Conservation (phyloP, 2,888 invertebrate genomes). For the Hedychridium roseum region DNA sequence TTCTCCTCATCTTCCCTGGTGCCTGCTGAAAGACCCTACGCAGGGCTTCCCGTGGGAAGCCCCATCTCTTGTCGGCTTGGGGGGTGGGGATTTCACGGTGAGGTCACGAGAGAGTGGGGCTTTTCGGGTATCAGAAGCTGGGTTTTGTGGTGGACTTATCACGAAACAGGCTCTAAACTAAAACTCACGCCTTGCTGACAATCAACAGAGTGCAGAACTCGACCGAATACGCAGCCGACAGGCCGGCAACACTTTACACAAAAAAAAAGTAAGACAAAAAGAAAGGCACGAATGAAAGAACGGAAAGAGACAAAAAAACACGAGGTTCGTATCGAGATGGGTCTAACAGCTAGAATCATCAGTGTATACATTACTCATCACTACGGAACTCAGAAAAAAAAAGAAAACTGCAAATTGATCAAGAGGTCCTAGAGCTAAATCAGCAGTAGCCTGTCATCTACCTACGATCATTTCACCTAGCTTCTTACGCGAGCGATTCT, state of each 20-base stretch:
- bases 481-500: constrained; percentile 16
- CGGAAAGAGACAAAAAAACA: constrained; percentile 8
- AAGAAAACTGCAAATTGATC: background rate
- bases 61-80: no score
- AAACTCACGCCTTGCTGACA: constrained; percentile 35
- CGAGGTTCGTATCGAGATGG: constrained; percentile 23
- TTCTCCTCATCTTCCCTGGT: constrained; percentile 2
- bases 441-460: constrained; percentile 33
- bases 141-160: constrained; percentile 36
- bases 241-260: no score
- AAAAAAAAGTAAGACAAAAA: constrained; percentile 3
- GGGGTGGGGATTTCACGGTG: constrained; percentile 6
- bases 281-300: constrained; percentile 4
- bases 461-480: constrained; percentile 23
- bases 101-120: background rate
- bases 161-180: constrained; percentile 31
- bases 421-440: constrained; percentile 19
- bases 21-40: background rate
- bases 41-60: background rate
- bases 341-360: no score
- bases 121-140: constrained; percentile 32
- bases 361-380: no score
- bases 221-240: background rate
- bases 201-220: no score
- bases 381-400: background rate